These are phyloP conservation scores for Periophthalmodon schlosseri DNA, from an alignment of 2,113 vertebrate species.

Conservation along the genomic window DNA sequence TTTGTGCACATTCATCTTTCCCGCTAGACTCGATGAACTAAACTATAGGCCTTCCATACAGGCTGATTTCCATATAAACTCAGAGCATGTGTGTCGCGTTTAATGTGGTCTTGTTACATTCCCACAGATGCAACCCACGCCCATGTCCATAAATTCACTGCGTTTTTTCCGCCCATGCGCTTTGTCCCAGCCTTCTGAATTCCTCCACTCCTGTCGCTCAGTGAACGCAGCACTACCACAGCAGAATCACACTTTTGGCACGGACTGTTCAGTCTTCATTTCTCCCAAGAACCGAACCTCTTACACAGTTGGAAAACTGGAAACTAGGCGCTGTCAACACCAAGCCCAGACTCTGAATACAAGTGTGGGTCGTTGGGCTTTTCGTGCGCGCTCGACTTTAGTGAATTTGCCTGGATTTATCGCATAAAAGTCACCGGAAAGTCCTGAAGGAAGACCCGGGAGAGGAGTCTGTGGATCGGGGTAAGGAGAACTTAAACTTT, in stretches of 20 bases:
- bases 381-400: not conserved
- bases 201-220: conserved; percentile 12
- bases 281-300: not conserved
- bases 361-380: rapidly evolving
- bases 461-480: conserved; percentile 43
- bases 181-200: not conserved
- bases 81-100: not conserved
- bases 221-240: conserved; percentile 44
- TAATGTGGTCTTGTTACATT: conserved; percentile 1
- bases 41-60: not conserved
- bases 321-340: rapidly evolving
- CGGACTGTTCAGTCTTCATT: conserved; percentile 18
- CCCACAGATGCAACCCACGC: not conserved
- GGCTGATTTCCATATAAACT: conserved; percentile 3
- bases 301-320: not conserved
- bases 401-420: not conserved
- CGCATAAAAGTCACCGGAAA: not conserved
- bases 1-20: too few relatives aligned
- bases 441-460: not conserved
- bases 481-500: conserved; percentile 33
- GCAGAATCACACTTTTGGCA: not conserved
- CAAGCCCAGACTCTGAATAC: too few relatives aligned
- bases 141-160: not conserved
- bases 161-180: conserved; percentile 26
- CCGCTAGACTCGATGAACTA: too few relatives aligned